phyloP scores from a whole-genome alignment of 2,888 invertebrate genomes.

The Drosophila testacea region DNA sequence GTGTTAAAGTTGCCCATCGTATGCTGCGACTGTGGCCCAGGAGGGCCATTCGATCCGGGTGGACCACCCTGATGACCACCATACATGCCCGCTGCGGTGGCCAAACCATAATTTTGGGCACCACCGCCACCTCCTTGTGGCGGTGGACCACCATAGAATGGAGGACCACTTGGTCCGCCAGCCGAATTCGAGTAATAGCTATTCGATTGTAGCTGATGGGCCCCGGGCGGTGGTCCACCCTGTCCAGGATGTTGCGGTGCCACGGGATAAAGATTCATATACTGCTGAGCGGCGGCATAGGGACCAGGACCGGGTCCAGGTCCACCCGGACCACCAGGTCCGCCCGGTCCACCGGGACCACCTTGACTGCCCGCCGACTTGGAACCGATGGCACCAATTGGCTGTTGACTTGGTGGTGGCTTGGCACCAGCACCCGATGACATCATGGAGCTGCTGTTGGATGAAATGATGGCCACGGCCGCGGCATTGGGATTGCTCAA shows the following conservation, averaged over 20 bases:
- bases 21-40: slow-evolving; percentile 83
- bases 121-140: slow-evolving; percentile 82
- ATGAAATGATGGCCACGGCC: slow-evolving; percentile 91
- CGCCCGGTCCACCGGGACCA: slow-evolving; percentile 51
- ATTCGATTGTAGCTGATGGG: slow-evolving; percentile 84
- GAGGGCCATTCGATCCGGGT: slow-evolving; percentile 81
- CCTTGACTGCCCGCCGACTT: slow-evolving; percentile 79
- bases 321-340: slow-evolving; percentile 54
- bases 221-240: slow-evolving; percentile 82
- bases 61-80: slow-evolving; percentile 84
- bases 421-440: slow-evolving; percentile 91
- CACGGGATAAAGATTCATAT: slow-evolving; percentile 84
- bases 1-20: slow-evolving; percentile 86
- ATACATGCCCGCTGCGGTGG: slow-evolving; percentile 83
- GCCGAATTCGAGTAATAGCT: slow-evolving; percentile 85
- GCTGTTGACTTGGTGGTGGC: slow-evolving; percentile 91
- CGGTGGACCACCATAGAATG: slow-evolving; percentile 83
- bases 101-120: slow-evolving; percentile 84
- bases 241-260: slow-evolving; percentile 84
- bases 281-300: slow-evolving; percentile 82
- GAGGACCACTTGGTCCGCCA: slow-evolving; percentile 83
- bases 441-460: slow-evolving; percentile 95
- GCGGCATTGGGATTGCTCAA: slow-evolving; percentile 92
- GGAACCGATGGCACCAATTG: slow-evolving; percentile 92
- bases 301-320: slow-evolving; percentile 69